These are phyloP conservation scores for Clarias pachynema DNA, from an alignment of 2,797 vertebrate genomes.

Conservation along the genomic window DNA sequence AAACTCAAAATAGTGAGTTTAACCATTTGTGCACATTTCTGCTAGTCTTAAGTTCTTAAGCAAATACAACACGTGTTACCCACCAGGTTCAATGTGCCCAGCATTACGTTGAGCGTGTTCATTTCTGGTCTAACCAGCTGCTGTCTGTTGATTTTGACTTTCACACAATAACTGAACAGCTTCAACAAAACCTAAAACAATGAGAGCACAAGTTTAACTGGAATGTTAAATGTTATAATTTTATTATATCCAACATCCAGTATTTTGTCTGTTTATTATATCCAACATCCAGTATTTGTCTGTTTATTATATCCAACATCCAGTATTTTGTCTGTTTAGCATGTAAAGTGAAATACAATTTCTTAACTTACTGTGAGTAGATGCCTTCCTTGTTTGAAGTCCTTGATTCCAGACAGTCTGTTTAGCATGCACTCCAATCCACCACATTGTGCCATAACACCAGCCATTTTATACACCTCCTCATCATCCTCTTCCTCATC, in stretches of 20 bases:
- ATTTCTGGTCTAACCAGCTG: constrained; percentile 96
- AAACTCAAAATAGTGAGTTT: not conserved
- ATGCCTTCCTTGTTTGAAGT: constrained; percentile 97
- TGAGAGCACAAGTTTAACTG: not conserved
- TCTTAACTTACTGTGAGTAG: constrained; percentile 87
- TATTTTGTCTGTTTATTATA: no score
- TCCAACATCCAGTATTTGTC: no score
- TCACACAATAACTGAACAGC: constrained; percentile 97
- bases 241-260: not conserved
- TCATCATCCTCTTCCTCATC: constrained; percentile 99
- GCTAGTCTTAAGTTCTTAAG: no score
- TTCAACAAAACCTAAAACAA: constrained; percentile 88
- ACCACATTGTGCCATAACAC: constrained; percentile 97
- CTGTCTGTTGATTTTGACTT: constrained; percentile 97
- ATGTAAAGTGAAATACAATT: not conserved
- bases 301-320: no score
- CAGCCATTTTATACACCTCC: constrained; percentile 98
- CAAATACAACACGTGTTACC: constrained; percentile 43
- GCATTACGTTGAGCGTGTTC: constrained; percentile 99
- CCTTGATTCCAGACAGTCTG: constrained; percentile 94
- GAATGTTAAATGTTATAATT: not conserved
- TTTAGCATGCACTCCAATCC: constrained; percentile 97
- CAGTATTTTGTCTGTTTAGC: no score
- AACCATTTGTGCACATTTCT: not conserved
- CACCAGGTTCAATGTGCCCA: constrained; percentile 96